Conservation (phyloP, 1,140 invertebrate species). For the Drosophila orena region DNA sequence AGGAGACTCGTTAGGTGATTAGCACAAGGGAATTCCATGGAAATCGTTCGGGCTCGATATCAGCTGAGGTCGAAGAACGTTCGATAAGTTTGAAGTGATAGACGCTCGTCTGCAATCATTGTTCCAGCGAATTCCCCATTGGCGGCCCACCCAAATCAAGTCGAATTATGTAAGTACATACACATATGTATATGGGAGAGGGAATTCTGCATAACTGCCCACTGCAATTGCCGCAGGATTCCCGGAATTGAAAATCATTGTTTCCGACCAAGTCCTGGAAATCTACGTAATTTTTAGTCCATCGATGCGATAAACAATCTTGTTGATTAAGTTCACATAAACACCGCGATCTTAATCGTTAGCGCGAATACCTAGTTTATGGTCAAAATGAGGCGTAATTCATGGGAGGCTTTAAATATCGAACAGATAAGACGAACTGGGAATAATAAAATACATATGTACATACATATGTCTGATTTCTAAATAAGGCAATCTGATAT, state of each 20-base stretch:
- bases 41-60: slow-evolving; percentile 15
- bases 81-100: slow-evolving; percentile 17
- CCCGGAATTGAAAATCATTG: slow-evolving; percentile 33
- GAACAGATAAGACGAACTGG: neutral
- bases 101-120: slow-evolving; percentile 7
- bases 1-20: slow-evolving; percentile 36
- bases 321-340: slow-evolving; percentile 12
- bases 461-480: too few relatives aligned
- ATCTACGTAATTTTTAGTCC: slow-evolving; percentile 22
- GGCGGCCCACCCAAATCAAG: slow-evolving; percentile 12
- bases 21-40: slow-evolving; percentile 39
- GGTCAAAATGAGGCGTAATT: slow-evolving; percentile 8
- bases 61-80: slow-evolving; percentile 3
- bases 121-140: slow-evolving; percentile 22
- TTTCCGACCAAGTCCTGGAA: slow-evolving; percentile 17
- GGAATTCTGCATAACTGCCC: slow-evolving; percentile 25
- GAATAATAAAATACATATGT: too few relatives aligned
- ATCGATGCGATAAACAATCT: slow-evolving; percentile 27
- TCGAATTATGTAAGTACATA: slow-evolving; percentile 14
- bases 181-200: neutral
- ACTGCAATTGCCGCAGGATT: slow-evolving; percentile 29
- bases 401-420: neutral
- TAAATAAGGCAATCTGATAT: neutral
- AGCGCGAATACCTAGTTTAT: slow-evolving; percentile 19
- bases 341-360: slow-evolving; percentile 22